Percentiles rank a stretch among this genome's conserved stretches.
Evolutionary conservation across 2,113 vertebrate genomes (phyloP).

Genomic region (Sciurus niger): DNA sequence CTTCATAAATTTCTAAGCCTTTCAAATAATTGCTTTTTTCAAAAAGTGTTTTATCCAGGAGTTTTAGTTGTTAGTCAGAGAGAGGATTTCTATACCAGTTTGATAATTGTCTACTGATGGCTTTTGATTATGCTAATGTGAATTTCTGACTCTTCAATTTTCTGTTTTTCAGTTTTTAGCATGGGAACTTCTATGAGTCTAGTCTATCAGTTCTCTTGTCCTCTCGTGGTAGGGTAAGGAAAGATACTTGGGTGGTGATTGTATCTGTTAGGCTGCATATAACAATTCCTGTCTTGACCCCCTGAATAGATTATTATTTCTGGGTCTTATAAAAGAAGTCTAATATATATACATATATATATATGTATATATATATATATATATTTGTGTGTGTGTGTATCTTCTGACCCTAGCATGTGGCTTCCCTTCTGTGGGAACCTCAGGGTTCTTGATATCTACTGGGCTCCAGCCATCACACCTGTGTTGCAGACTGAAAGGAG

Average conservation of each 20-base stretch:
- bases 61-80: not conserved
- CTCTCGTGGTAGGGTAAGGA: not conserved
- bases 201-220: not conserved
- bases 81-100: too few relatives aligned
- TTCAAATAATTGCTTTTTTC: not conserved
- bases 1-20: not conserved
- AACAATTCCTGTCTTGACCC: not conserved
- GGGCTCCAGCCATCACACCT: not conserved
- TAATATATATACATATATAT: too few relatives aligned
- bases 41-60: not conserved
- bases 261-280: not conserved
- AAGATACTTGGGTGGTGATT: not conserved
- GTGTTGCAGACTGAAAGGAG: not conserved
- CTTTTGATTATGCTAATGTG: too few relatives aligned
- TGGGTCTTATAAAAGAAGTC: not conserved
- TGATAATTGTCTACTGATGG: not conserved
- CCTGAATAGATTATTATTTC: not conserved
- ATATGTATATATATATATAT: too few relatives aligned
- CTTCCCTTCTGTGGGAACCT: not conserved
- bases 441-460: not conserved
- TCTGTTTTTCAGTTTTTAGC: not conserved
- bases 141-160: not conserved
- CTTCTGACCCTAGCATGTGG: too few relatives aligned
- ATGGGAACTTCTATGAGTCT: not conserved
- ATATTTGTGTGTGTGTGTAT: not conserved